These are phyloP conservation scores for Galleria mellonella DNA, from an alignment of 1,140 invertebrate genomes.

Conservation along the genomic window DNA sequence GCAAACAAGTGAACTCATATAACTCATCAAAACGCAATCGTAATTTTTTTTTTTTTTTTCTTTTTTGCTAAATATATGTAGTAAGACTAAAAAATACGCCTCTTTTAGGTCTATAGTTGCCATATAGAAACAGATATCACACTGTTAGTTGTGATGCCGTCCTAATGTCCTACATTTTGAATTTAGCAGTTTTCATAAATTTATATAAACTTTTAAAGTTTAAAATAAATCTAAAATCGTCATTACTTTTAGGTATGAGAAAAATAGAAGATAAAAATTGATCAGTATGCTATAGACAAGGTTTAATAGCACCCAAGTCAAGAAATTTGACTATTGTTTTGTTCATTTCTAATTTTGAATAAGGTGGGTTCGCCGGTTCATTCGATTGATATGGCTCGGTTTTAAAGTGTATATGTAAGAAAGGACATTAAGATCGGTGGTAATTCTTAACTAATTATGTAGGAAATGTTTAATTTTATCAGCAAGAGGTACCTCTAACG, in stretches of 20 bases:
- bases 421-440: not conserved
- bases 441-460: slow-evolving; percentile 7
- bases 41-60: no score
- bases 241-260: slow-evolving; percentile 28
- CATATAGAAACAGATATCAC: slow-evolving; percentile 14
- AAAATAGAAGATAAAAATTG: slow-evolving; percentile 33
- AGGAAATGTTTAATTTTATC: slow-evolving; percentile 5
- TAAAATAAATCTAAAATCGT: no score
- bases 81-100: no score
- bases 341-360: slow-evolving; percentile 3
- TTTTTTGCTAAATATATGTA: slow-evolving; percentile 17
- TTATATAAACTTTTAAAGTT: no score
- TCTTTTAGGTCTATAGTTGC: no score
- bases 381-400: not conserved
- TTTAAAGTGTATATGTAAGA: slow-evolving; percentile 2
- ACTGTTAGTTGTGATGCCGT: slow-evolving; percentile 17
- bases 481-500: slow-evolving; percentile 11
- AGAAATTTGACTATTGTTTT: slow-evolving; percentile 2
- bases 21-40: slow-evolving; percentile 24
- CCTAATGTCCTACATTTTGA: no score
- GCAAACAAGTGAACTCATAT: slow-evolving; percentile 21
- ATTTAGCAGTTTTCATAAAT: no score
- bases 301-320: slow-evolving; percentile 3
- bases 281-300: slow-evolving; percentile 5
- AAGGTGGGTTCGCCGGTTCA: slow-evolving; percentile 5